Base-by-base conservation (phyloP, 2,888 invertebrate genomes). In the Esperia sulphurella region DNA sequence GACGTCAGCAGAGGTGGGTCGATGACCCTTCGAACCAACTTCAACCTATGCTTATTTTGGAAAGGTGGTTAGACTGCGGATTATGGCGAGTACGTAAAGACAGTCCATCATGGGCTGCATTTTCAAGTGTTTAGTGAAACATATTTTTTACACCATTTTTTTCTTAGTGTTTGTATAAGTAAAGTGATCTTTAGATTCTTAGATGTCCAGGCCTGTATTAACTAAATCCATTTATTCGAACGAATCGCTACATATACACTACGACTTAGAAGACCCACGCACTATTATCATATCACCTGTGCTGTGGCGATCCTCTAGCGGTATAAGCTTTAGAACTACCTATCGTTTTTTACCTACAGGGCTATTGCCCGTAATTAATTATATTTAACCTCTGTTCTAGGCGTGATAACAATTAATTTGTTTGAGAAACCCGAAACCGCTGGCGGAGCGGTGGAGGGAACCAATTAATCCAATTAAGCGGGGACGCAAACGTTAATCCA, bases 1-100 rank as follows among this genome's bases (percentile, higher is more conserved):
- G 79, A 80, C 79, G 79, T 80, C 79, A 79, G 50, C 9, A 45
- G 50, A 13, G 49, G 47, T 43, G 53, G 70, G 71, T 68, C 73
- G 61, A 46, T 61, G 75, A 58, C 71, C 75, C 50, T 61, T 58
- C 43, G 53, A 39, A 14, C 13, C 59, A 61, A 21, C n/a, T 67
- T 66, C 47, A 47, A 47, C 41, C 43, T 52, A 45, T 44, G 49
- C 50, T 53, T 35, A 31, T 3, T 49, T 38, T n/a, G n/a, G n/a
- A n/a, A n/a, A n/a, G n/a, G 46, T 43, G 45, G 21, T 2, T 2
- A 21, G 21, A 21, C 21, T 21, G 21, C 21, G 2, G 21, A 21
- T 21, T 2, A 5, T 21, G 21, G 21, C 21, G n/a, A n/a, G n/a
- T n/a, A n/a, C n/a, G 21, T 21, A 21, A 21, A 21, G 2, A 21